A percentile compares a stretch with the other conserved stretches of the same genome.
Conservation (phyloP, 2,888 invertebrate species). For the Morpho deidamia region DNA sequence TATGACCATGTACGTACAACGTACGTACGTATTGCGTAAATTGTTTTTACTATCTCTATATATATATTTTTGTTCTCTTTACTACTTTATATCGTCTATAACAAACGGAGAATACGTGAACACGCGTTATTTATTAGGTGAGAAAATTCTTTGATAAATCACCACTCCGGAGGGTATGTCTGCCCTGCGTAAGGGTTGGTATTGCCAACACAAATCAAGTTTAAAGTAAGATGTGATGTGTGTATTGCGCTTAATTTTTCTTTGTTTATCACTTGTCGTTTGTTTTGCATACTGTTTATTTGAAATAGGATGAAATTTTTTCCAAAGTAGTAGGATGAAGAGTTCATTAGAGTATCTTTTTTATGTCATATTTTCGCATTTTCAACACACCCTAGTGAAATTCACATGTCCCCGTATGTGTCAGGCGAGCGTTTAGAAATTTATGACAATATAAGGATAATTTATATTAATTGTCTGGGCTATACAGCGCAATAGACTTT, state of each 20-base stretch:
- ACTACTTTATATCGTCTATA: constrained; percentile 30
- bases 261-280: constrained; percentile 8
- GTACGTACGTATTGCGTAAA: no score
- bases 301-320: not conserved
- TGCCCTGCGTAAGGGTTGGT: constrained; percentile 29
- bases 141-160: constrained; percentile 39
- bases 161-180: constrained; percentile 31
- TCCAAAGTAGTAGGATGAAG: no score
- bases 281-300: not conserved
- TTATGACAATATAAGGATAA: no score
- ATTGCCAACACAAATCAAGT: constrained; percentile 28
- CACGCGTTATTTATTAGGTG: constrained; percentile 24
- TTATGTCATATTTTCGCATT: no score
- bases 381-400: no score
- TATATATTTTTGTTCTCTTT: not conserved
- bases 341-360: no score
- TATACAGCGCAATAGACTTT: no score
- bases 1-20: no score
- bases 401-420: no score
- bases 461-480: no score
- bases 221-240: constrained; percentile 17
- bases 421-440: no score
- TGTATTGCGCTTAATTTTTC: constrained; percentile 13
- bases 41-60: no score
- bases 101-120: constrained; percentile 28